Evolutionary conservation across 2,113 vertebrate genomes (phyloP).

Genomic region (Phoxinus phoxinus): DNA sequence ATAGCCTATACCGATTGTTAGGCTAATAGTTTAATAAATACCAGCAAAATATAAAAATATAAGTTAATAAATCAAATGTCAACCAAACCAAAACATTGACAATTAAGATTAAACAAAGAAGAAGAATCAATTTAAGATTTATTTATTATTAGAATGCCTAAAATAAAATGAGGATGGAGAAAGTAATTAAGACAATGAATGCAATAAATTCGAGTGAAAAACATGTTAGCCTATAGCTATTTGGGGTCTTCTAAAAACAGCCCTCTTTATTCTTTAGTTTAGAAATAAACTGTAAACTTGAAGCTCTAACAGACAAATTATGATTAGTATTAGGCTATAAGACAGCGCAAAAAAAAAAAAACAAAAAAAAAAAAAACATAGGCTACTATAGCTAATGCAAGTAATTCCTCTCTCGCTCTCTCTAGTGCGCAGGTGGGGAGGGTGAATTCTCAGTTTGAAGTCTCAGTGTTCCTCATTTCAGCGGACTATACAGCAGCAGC

Average conservation of each 20-base stretch:
- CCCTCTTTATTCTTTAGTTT: background rate
- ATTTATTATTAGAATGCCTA: background rate
- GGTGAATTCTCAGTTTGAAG: slow-evolving; percentile 52
- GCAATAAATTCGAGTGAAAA: background rate
- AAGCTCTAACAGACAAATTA: background rate
- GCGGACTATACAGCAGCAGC: background rate
- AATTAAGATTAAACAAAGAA: no score
- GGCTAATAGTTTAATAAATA: no score
- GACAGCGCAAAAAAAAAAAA: background rate
- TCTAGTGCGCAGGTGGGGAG: slow-evolving; percentile 38
- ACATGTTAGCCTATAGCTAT: background rate
- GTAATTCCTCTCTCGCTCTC: slow-evolving; percentile 21
- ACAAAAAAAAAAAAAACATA: background rate
- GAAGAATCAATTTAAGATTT: no score
- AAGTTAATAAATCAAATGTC: background rate
- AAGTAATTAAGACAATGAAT: background rate
- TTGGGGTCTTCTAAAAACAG: background rate
- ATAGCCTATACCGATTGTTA: no score
- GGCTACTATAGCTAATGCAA: background rate
- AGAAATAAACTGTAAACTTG: background rate
- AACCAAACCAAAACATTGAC: no score
- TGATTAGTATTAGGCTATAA: background rate
- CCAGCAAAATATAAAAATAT: no score
- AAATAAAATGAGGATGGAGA: background rate
- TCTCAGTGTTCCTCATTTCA: slow-evolving; percentile 50